These are phyloP conservation scores for Idris sp. DNA, from an alignment of 1,140 invertebrate genomes.

Conservation along the genomic window DNA sequence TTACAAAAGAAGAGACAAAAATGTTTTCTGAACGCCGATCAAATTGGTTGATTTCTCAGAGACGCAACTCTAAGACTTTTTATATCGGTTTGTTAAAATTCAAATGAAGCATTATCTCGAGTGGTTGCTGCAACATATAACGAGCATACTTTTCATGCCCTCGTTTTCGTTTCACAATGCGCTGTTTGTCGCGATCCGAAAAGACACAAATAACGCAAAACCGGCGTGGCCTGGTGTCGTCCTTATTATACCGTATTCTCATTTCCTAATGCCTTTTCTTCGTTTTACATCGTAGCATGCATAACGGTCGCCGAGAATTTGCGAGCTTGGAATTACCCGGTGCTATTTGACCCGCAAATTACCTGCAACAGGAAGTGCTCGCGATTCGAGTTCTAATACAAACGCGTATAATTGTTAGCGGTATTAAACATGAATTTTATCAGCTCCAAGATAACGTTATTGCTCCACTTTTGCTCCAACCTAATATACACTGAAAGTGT, in stretches of 20 bases:
- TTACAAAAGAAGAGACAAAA: too few species aligned
- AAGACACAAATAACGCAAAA: slow-evolving; percentile 39
- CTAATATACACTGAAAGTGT: slow-evolving; percentile 21
- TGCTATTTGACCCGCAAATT: slow-evolving; percentile 54
- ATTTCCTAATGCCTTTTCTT: slow-evolving; percentile 60
- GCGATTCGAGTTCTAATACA: slow-evolving; percentile 44
- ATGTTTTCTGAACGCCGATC: not conserved
- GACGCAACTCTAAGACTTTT: not conserved
- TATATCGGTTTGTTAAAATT: slow-evolving; percentile 36
- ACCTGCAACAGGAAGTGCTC: slow-evolving; percentile 53
- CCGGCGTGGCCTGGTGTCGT: slow-evolving; percentile 41
- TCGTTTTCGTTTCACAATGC: slow-evolving; percentile 19
- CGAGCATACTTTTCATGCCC: slow-evolving; percentile 26
- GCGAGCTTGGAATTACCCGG: slow-evolving; percentile 54
- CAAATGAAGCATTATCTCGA: slow-evolving; percentile 19
- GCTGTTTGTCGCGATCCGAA: slow-evolving; percentile 15
- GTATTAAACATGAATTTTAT: slow-evolving; percentile 24
- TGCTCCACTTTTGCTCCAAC: slow-evolving; percentile 32
- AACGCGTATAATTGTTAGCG: slow-evolving; percentile 33
- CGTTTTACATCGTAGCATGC: slow-evolving; percentile 53
- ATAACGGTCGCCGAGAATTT: slow-evolving; percentile 57
- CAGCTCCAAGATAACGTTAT: slow-evolving; percentile 35
- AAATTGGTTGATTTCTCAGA: slow-evolving; percentile 4
- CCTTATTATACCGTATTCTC: slow-evolving; percentile 38
- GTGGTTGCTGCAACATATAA: slow-evolving; percentile 27